Conservation (phyloP, 2,113 vertebrate species). For the Otis tarda region DNA sequence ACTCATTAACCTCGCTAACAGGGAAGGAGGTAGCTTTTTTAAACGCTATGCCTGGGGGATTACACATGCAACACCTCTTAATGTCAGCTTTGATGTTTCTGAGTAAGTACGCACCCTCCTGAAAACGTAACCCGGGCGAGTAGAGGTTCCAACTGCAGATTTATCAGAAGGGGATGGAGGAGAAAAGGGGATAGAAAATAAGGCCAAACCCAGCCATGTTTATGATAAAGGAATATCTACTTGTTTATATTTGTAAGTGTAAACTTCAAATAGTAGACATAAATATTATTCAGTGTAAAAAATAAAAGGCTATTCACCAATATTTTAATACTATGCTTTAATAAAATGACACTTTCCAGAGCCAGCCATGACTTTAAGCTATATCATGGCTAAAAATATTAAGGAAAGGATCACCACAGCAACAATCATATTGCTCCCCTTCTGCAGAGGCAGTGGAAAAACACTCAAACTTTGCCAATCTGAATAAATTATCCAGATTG, state of each 20-base stretch:
- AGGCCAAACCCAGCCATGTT: neutral
- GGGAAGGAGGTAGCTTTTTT: neutral
- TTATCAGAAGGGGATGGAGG: neutral
- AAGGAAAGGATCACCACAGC: constrained; percentile 36
- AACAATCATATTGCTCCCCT: neutral
- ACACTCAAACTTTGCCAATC: constrained; percentile 15
- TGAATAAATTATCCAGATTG: constrained; percentile 30
- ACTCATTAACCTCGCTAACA: neutral
- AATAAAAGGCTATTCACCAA: neutral
- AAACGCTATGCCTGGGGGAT: neutral
- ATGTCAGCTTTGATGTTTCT: neutral
- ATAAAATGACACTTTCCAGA: neutral
- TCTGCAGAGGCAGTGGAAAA: constrained; percentile 17
- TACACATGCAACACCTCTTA: neutral
- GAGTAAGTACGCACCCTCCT: neutral
- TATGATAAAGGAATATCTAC: neutral
- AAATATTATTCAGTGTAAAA: neutral
- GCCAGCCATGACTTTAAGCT: constrained; percentile 20
- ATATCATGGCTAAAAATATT: constrained; percentile 27
- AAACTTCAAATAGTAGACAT: neutral
- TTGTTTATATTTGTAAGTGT: neutral
- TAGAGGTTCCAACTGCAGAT: neutral
- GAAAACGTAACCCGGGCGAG: neutral
- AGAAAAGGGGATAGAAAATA: neutral
- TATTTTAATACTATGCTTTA: constrained; percentile 7